Conservation (phyloP, 2,888 invertebrate species). For the Papilio gigon region DNA sequence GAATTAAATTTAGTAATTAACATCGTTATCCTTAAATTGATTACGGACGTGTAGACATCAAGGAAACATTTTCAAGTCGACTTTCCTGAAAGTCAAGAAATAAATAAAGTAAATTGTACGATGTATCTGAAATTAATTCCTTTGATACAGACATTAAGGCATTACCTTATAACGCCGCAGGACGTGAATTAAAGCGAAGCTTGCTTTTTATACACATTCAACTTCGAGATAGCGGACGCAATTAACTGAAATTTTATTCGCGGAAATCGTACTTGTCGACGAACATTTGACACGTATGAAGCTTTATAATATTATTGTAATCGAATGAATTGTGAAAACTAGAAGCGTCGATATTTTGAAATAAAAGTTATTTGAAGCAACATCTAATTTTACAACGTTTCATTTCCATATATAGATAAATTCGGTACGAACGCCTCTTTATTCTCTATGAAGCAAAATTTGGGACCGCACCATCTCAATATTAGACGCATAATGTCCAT, state of each 20-base stretch:
- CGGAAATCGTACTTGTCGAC: slow-evolving; percentile 25
- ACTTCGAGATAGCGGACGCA: slow-evolving; percentile 39
- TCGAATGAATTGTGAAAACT: background rate
- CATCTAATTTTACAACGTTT: slow-evolving; percentile 56
- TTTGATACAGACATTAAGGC: slow-evolving; percentile 37
- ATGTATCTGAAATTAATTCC: slow-evolving; percentile 38
- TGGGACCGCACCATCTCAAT: slow-evolving; percentile 63
- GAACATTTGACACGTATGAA: slow-evolving; percentile 19
- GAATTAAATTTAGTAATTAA: slow-evolving; percentile 7
- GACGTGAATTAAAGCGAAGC: slow-evolving; percentile 36
- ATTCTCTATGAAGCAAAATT: slow-evolving; percentile 72
- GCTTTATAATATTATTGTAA: background rate
- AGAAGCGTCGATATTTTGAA: background rate
- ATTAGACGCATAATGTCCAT: slow-evolving; percentile 54
- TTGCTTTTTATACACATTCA: slow-evolving; percentile 32
- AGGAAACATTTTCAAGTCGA: slow-evolving; percentile 21
- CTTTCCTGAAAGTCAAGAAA: slow-evolving; percentile 33
- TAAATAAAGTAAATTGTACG: slow-evolving; percentile 29
- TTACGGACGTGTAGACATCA: slow-evolving; percentile 13
- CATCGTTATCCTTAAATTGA: background rate
- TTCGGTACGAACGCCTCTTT: slow-evolving; percentile 68
- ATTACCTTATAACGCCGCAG: slow-evolving; percentile 33
- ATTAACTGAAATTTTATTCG: slow-evolving; percentile 40
- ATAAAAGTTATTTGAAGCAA: slow-evolving; percentile 1
- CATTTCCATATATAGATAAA: slow-evolving; percentile 63